phyloP scores from a whole-genome alignment of 2,797 vertebrate species.

The Clarias pachynema region DNA sequence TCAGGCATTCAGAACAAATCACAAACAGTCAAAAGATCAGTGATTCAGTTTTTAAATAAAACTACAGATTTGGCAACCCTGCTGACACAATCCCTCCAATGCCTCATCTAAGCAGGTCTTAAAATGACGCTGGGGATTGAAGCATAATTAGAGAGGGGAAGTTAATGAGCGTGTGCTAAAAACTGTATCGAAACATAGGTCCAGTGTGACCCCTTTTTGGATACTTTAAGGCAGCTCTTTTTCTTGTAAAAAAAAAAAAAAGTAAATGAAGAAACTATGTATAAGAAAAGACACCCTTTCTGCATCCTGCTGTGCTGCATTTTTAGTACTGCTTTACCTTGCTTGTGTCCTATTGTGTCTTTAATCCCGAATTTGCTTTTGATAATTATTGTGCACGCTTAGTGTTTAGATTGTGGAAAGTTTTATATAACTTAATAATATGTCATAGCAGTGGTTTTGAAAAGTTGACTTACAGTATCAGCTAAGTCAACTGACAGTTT shows the following conservation, averaged over 20 bases:
- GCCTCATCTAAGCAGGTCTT: background rate
- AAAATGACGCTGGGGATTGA: background rate
- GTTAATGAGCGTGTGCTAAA: background rate
- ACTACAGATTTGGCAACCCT: background rate
- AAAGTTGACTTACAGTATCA: background rate
- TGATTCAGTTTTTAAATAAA: background rate
- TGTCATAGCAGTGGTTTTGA: background rate
- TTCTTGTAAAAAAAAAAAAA: background rate
- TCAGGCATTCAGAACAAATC: too few species aligned
- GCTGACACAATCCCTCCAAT: background rate
- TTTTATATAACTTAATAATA: too few species aligned
- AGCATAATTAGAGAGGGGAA: slow-evolving; percentile 12
- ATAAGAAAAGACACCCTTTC: slow-evolving; percentile 13
- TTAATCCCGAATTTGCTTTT: background rate
- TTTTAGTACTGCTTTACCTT: background rate
- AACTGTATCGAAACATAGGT: slow-evolving; percentile 6
- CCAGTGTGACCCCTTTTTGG: background rate
- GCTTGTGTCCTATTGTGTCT: slow-evolving; percentile 6
- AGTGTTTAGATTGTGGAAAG: background rate
- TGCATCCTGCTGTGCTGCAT: slow-evolving; percentile 16
- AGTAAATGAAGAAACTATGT: background rate
- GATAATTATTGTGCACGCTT: background rate
- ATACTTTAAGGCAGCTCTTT: slow-evolving; percentile 32
- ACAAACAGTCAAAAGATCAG: background rate
- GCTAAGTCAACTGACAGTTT: background rate